Base-by-base conservation (phyloP, 2,797 vertebrate species). In the Gallinago nigripennis region DNA sequence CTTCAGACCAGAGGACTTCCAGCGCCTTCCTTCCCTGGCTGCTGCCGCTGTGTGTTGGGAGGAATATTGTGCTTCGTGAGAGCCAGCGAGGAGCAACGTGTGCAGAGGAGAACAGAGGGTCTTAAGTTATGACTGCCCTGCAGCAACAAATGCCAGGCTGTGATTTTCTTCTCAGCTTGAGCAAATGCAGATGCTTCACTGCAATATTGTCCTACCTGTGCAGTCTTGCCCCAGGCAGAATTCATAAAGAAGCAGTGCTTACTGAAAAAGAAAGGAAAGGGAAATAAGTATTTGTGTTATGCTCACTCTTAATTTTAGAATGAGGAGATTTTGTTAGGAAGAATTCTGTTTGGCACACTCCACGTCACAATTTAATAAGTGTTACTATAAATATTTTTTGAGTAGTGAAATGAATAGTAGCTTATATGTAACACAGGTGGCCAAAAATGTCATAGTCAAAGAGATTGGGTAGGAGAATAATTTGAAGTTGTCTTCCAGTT, bases 261-360 rank as follows among this genome's bases (percentile, higher is more conserved):
- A 25, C 37, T 90, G 64, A 17, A 30, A 76, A 69, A 70, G 39
- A 80, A 81, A 51, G 46, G 46, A 79, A 27, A 8, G 17, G 65
- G 57, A 81, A 94, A 43, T 45, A 81, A 78, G 18, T 39, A 9
- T 81, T 56, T 70, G 19, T 61, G 30, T 89, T 85, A 16, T 7
- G 13, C 41, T 88, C 45, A 1, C 33, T 72, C 64, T 53, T 71
- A 23, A 60, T 82, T 93, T 93, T 85, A 77, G 71, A 71, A 73
- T 2, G 50, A 73, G 65, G 66, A 64, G 25, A 30, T 68, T 85
- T 82, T 8, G 2, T 64, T 53, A 13, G 54, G 65, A 68, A 54
- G 64, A 63, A 35, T 80, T 88, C 51, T 70, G 60, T 88, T 89
- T 89, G 92, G 82, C 54, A 66, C 18, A 4, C 45, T 78, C 69